Evolutionary conservation across 2,888 invertebrate genomes (phyloP).

Genomic region (Gastrophysa polygoni): DNA sequence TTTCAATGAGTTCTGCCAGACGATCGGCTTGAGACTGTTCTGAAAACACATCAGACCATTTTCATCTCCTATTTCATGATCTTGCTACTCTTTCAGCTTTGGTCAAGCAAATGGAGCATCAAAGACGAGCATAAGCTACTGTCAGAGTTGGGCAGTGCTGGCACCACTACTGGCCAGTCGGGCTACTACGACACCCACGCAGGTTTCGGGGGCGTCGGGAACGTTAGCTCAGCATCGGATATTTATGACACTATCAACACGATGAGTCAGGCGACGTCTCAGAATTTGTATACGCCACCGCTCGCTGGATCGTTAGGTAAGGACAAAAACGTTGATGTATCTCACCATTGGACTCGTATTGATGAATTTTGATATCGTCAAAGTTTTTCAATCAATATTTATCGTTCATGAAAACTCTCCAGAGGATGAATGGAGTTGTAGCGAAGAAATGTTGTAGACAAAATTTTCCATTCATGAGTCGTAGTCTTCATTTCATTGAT

Average conservation of each 20-base stretch:
- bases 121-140: conserved; percentile 89
- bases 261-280: conserved; percentile 74
- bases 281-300: conserved; percentile 79
- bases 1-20: too few relatives aligned
- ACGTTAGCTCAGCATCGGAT: conserved; percentile 60
- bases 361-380: too few relatives aligned
- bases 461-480: too few relatives aligned
- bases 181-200: conserved; percentile 66
- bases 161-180: conserved; percentile 58
- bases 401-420: too few relatives aligned
- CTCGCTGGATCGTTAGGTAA: conserved; percentile 72
- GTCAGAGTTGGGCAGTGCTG: conserved; percentile 76
- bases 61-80: too few relatives aligned
- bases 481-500: too few relatives aligned
- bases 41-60: too few relatives aligned
- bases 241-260: conserved; percentile 74
- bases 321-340: conserved; percentile 43
- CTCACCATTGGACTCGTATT: not conserved
- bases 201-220: conserved; percentile 60
- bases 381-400: too few relatives aligned
- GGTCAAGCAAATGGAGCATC: conserved; percentile 89
- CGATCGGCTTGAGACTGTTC: too few relatives aligned
- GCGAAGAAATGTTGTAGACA: too few relatives aligned
- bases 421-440: too few relatives aligned
- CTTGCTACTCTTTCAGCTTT: conserved; percentile 63